Conservation (phyloP, 2,888 invertebrate genomes). For the Carpatolechia fugitivella region DNA sequence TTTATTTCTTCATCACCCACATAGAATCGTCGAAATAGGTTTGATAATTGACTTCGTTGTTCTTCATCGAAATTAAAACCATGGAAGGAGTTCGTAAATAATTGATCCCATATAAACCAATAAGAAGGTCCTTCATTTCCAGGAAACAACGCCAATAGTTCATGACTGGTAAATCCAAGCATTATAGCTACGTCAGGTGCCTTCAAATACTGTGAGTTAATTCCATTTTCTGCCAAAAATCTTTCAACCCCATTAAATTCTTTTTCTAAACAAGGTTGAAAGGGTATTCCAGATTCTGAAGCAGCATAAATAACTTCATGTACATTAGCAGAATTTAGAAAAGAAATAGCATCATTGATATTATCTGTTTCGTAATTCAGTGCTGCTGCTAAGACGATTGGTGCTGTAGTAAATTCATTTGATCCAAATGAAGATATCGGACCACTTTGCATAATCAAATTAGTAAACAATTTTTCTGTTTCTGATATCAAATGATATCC, state of each 20-base stretch:
- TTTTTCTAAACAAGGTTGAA: conserved; percentile 37
- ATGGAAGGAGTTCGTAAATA: not conserved
- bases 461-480: conserved; percentile 40
- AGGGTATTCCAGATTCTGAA: not conserved
- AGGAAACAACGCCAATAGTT: conserved; percentile 22
- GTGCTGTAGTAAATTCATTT: conserved; percentile 21
- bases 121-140: conserved; percentile 21
- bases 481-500: conserved; percentile 39
- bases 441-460: conserved; percentile 51
- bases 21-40: conserved; percentile 1
- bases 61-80: conserved; percentile 29
- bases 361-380: conserved; percentile 27
- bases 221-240: conserved; percentile 31
- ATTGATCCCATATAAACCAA: conserved; percentile 25
- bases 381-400: conserved; percentile 26
- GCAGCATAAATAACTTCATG: conserved; percentile 28
- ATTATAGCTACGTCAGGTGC: conserved; percentile 32
- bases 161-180: conserved; percentile 35
- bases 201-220: conserved; percentile 27
- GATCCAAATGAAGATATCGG: conserved; percentile 26
- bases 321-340: conserved; percentile 24
- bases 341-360: conserved; percentile 27
- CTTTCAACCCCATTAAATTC: conserved; percentile 34
- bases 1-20: conserved; percentile 9
- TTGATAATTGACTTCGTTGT: conserved; percentile 20